Conservation (phyloP, 2,888 invertebrate genomes). For the Miltochrista miniata region DNA sequence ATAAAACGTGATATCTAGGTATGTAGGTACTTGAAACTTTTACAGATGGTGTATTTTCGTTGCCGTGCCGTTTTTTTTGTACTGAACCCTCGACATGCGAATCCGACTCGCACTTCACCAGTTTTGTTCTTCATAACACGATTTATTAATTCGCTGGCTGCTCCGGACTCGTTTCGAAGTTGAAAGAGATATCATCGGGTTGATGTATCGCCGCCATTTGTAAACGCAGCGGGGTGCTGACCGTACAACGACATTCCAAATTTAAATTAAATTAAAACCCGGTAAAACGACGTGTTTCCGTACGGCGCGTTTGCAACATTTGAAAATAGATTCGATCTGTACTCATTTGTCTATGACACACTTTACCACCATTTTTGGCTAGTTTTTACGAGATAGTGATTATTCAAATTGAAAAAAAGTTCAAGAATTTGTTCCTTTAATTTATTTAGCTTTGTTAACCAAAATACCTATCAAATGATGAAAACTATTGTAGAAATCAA, state of each 20-base stretch:
- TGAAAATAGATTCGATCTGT: slow-evolving; percentile 73
- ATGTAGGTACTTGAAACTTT: too few relatives aligned
- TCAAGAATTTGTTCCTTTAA: too few relatives aligned
- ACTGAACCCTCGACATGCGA: too few relatives aligned
- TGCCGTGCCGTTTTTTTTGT: too few relatives aligned
- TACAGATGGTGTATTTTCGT: too few relatives aligned
- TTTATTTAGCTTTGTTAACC: too few relatives aligned
- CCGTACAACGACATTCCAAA: slow-evolving; percentile 71
- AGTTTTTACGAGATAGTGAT: too few relatives aligned
- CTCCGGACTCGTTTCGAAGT: slow-evolving; percentile 71
- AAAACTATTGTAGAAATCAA: too few relatives aligned
- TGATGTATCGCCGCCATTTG: slow-evolving; percentile 81
- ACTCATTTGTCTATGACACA: slow-evolving; percentile 79
- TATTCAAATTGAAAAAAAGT: not conserved
- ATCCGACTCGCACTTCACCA: too few relatives aligned
- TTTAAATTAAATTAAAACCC: slow-evolving; percentile 81
- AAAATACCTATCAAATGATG: too few relatives aligned
- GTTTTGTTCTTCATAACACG: slow-evolving; percentile 46
- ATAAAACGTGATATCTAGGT: too few relatives aligned
- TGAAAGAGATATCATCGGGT: slow-evolving; percentile 82
- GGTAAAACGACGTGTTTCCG: slow-evolving; percentile 80
- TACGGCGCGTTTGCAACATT: slow-evolving; percentile 55
- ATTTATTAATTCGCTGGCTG: slow-evolving; percentile 73
- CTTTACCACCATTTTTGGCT: too few relatives aligned
- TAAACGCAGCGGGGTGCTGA: slow-evolving; percentile 72